phyloP scores from a whole-genome alignment of 2,113 vertebrate species.

The Tonatia bakeri region DNA sequence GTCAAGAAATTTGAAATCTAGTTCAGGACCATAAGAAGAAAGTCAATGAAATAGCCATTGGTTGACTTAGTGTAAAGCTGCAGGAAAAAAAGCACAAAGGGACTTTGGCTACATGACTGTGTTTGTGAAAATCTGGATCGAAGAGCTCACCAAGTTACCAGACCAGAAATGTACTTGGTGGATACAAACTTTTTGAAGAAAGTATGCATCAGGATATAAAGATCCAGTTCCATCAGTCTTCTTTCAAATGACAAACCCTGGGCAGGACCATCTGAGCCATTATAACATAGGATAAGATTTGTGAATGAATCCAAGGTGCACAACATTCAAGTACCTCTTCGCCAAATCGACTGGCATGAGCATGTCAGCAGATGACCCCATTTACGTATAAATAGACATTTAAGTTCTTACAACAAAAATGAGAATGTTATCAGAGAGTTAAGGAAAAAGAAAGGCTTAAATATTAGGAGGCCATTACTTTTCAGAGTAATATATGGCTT shows the following conservation, averaged over 20 bases:
- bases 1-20: background rate
- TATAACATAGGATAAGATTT: background rate
- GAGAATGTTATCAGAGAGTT: background rate
- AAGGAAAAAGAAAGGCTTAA: background rate
- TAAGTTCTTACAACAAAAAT: background rate
- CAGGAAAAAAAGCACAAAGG: background rate
- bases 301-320: background rate
- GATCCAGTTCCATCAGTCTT: background rate
- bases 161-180: background rate
- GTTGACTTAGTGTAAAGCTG: background rate
- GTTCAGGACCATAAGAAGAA: background rate
- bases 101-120: background rate
- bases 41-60: background rate
- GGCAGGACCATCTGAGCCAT: background rate
- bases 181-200: background rate
- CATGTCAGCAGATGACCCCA: background rate
- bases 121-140: background rate
- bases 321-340: background rate
- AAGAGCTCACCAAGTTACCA: background rate
- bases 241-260: background rate
- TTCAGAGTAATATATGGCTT: background rate
- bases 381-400: background rate
- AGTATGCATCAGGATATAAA: background rate
- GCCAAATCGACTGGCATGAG: background rate
- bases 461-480: background rate